Evolutionary conservation across 2,888 invertebrate species (phyloP).

Genomic region (Eupithecia insigniata): DNA sequence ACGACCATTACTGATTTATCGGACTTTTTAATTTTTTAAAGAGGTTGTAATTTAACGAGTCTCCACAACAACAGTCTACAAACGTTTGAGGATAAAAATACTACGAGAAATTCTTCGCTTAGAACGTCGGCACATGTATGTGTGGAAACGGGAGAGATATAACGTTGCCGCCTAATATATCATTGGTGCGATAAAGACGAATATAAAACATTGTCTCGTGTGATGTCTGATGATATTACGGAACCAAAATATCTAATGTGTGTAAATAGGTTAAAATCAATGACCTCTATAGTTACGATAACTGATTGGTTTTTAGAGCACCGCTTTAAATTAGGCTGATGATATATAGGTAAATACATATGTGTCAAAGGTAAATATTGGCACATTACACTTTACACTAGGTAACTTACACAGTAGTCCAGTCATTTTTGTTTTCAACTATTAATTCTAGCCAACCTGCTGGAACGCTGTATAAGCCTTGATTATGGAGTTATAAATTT

Average conservation of each 20-base stretch:
- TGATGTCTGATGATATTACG: conserved; percentile 29
- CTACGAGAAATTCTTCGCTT: conserved; percentile 28
- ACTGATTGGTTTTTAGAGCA: background rate
- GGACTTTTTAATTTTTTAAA: conserved; percentile 5
- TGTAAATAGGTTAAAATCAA: conserved; percentile 5
- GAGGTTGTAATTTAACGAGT: conserved; percentile 20
- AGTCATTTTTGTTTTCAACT: no score
- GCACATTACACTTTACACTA: no score
- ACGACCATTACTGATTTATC: conserved; percentile 4
- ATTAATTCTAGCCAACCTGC: no score
- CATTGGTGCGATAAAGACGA: conserved; percentile 36
- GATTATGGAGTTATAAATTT: no score
- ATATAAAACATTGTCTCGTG: conserved; percentile 24
- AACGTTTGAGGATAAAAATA: conserved; percentile 41
- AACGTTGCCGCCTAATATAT: background rate
- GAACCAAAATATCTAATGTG: conserved; percentile 23
- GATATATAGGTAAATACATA: no score
- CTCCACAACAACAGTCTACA: conserved; percentile 25
- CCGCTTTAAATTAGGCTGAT: background rate
- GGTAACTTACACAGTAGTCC: no score
- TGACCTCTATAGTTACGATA: background rate
- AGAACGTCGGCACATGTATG: conserved; percentile 12
- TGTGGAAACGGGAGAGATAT: conserved; percentile 19
- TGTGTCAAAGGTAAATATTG: no score
- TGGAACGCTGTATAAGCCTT: no score